Conservation (phyloP, 1,140 invertebrate species). For the honey bee (Apis mellifera) region DNA sequence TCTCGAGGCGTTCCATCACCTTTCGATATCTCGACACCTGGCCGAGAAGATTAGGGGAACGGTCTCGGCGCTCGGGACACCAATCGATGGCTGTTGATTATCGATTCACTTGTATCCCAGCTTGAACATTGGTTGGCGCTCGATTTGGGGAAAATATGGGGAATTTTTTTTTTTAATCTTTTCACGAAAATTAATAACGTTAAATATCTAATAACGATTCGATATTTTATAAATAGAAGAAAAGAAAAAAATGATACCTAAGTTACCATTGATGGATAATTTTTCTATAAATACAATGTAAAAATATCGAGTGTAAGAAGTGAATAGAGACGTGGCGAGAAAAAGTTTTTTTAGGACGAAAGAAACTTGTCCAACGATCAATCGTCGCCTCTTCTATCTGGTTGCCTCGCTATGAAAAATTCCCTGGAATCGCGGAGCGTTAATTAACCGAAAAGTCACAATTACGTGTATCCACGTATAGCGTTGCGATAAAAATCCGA, state of each 20-base stretch:
- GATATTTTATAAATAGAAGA: no score
- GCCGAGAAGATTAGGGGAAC: slow-evolving; percentile 39
- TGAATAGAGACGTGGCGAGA: background rate
- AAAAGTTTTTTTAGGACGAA: background rate
- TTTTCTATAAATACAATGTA: background rate
- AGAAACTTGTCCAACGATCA: background rate
- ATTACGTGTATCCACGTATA: slow-evolving; percentile 8
- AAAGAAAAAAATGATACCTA: no score
- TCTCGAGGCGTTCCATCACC: slow-evolving; percentile 73
- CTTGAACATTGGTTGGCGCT: background rate
- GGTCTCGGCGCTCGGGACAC: background rate
- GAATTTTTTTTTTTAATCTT: fast-evolving
- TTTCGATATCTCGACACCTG: slow-evolving; percentile 68
- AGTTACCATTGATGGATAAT: no score
- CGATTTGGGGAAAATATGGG: background rate
- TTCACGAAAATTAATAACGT: background rate
- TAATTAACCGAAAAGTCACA: slow-evolving; percentile 41
- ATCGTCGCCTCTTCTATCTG: background rate
- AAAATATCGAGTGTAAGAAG: background rate
- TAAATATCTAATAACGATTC: no score
- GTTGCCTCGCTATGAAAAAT: background rate
- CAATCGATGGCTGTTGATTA: slow-evolving; percentile 4
- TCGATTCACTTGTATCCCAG: background rate
- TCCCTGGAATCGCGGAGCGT: background rate
- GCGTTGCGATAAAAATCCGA: slow-evolving; percentile 33